Conservation (phyloP, 2,113 vertebrate genomes). For the Tetrao urogallus region DNA sequence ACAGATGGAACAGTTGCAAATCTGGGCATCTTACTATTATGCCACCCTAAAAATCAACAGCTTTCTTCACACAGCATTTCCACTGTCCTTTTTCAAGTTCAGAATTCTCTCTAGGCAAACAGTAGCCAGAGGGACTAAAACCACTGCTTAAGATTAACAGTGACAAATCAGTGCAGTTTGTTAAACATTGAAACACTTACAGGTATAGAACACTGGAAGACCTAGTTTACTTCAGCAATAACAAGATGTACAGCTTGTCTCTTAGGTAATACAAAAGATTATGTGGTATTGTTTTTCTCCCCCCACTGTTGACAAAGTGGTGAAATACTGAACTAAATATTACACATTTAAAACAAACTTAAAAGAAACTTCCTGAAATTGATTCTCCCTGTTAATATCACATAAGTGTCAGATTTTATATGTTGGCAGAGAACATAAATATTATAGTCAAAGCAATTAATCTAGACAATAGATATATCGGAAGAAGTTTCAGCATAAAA, state of each 20-base stretch:
- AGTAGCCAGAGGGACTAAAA: conserved; percentile 7
- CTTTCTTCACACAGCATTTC: not conserved
- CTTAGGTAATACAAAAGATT: fast-evolving
- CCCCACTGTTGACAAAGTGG: not conserved
- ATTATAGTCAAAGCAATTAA: not conserved
- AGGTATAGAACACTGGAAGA: not conserved
- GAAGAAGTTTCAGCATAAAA: not conserved
- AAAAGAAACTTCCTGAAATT: not conserved
- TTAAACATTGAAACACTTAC: conserved; percentile 7
- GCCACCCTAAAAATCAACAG: not conserved
- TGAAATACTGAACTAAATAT: not conserved
- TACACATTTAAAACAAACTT: not conserved
- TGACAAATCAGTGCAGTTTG: not conserved
- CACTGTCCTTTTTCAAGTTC: not conserved
- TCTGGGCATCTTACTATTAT: not conserved
- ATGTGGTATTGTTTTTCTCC: not conserved
- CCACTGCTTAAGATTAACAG: not conserved
- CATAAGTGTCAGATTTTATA: not conserved
- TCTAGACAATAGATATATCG: not conserved
- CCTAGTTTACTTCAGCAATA: not conserved
- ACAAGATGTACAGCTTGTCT: not conserved
- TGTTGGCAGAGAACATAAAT: not conserved
- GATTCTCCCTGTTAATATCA: fast-evolving
- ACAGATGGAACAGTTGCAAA: not conserved
- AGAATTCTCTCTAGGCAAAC: not conserved